Evolutionary conservation across 2,113 vertebrate species (phyloP), one percentile per base, ranked within the genome.

Genomic region (Antechinus flavipes): DNA sequence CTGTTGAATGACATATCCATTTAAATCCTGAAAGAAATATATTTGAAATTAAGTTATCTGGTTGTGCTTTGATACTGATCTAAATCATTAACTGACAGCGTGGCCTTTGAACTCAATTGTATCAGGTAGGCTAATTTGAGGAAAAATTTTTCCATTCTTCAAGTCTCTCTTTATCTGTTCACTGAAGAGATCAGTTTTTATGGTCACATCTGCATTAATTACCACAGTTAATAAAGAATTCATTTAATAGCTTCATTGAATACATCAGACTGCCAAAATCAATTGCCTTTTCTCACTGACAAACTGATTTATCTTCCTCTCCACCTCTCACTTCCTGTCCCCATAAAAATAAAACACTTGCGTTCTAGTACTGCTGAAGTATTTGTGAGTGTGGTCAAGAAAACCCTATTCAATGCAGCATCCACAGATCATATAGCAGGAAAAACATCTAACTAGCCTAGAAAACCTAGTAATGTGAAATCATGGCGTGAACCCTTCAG

Each of bases 391-490:
- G n/a, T 42, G 19, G 68, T 42, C 68, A 84, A 68, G 4, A 92
- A 76, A 52, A 55, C 54, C 56, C 68, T 84, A 12, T 56, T 50
- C 27, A 9, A 92, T 27, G 94, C 89, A 52, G 90, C 42, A 58
- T 24, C 26, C 35, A 92, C 56, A 92, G 52, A 90, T 95, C 91
- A 91, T 8, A 22, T 54, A 89, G 54, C 54, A 90, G 19, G 16
- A 90, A 95, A 90, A 89, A 23, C 90, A 27, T 91, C 1, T 35
- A 91, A 61, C 19, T 68, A 50, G 0, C 19, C 9, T 35, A 54
- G 22, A 93, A 94, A 84, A 10, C 24, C 11, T 95, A 94, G 76
- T 61, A 94, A 94, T 10, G 54, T 91, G n/a, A 96, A 49, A 61
- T 95, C 92, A 22, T 84, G 47, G 46, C 90, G 55, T 93, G 46